Conservation (phyloP, 2,888 invertebrate species). For the Himalopsyche kuldschensis region DNA sequence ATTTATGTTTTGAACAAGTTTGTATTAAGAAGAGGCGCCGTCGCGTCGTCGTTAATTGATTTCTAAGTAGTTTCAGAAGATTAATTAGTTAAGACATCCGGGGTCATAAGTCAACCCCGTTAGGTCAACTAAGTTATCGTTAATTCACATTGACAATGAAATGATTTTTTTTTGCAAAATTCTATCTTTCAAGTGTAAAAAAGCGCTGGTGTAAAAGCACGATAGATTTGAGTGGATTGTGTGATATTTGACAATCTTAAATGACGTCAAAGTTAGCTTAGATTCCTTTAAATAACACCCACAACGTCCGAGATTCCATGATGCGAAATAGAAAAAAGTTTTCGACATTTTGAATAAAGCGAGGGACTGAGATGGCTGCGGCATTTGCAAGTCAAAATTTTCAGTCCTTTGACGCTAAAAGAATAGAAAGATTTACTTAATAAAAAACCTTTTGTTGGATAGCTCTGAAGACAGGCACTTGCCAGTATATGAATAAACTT, state of each 20-base stretch:
- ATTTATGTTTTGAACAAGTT: too few species aligned
- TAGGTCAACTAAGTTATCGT: too few species aligned
- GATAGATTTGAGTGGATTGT: not conserved
- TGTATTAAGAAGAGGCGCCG: too few species aligned
- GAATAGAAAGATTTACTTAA: not conserved
- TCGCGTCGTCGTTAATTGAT: too few species aligned
- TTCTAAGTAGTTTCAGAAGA: too few species aligned
- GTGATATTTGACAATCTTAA: not conserved
- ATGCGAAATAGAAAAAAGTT: not conserved
- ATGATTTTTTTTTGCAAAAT: too few species aligned
- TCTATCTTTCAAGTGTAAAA: not conserved
- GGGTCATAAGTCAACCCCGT: too few species aligned
- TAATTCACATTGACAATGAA: too few species aligned
- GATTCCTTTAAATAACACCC: not conserved
- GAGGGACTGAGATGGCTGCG: not conserved
- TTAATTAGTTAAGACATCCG: too few species aligned
- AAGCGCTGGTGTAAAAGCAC: not conserved
- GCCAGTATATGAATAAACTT: not conserved
- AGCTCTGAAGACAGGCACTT: not conserved
- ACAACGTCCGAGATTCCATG: not conserved
- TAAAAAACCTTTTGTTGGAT: not conserved
- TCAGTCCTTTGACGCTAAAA: not conserved
- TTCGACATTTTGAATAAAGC: not conserved
- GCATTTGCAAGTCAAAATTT: not conserved
- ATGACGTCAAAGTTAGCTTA: not conserved